phyloP scores from a whole-genome alignment of 2,888 invertebrate genomes.

The Eupelmus urozonus region DNA sequence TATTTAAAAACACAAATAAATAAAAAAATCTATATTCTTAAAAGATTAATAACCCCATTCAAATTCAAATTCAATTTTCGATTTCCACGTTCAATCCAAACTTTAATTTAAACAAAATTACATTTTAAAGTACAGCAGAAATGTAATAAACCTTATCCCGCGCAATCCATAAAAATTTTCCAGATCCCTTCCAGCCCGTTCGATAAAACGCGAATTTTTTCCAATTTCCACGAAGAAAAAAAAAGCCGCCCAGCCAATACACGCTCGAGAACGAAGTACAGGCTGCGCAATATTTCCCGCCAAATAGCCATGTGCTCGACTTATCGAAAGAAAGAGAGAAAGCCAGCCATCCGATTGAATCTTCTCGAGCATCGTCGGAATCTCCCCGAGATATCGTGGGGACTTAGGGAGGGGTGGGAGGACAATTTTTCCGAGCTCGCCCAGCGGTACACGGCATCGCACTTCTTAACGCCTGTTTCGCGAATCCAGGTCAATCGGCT shows the following conservation, averaged over 20 bases:
- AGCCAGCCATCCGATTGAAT: conserved; percentile 29
- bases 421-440: conserved; percentile 35
- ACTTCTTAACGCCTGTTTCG: conserved; percentile 36
- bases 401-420: neutral
- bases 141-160: too few species aligned
- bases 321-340: conserved; percentile 14
- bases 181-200: too few species aligned
- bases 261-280: neutral
- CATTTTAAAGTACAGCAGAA: too few species aligned
- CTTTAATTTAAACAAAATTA: too few species aligned
- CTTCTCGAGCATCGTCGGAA: conserved; percentile 11
- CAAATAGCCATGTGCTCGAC: conserved; percentile 12
- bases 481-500: neutral
- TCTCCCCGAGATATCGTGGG: neutral
- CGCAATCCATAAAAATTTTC: too few species aligned
- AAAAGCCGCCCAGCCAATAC: neutral
- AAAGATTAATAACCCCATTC: too few species aligned
- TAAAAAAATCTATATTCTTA: too few species aligned
- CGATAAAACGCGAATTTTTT: too few species aligned
- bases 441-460: conserved; percentile 17
- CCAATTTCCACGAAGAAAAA: neutral
- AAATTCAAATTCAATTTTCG: too few species aligned
- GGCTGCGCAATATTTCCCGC: neutral
- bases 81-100: too few species aligned
- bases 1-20: too few species aligned